Evolutionary conservation across 2,113 vertebrate genomes (phyloP).

Genomic region (Leucosticte australis): DNA sequence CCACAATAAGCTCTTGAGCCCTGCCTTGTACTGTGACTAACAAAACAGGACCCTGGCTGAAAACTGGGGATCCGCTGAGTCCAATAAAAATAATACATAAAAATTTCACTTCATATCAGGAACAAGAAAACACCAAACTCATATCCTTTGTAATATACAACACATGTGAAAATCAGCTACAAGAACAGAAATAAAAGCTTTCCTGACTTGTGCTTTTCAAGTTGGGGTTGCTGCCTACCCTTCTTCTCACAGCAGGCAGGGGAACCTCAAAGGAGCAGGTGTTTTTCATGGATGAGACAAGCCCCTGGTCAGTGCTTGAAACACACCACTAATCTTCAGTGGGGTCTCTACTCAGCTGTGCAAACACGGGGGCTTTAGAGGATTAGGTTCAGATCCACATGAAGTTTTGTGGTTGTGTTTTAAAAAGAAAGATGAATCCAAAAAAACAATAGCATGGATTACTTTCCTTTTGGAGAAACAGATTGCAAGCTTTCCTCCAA

Average conservation of each 20-base stretch:
- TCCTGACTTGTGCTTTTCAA: background rate
- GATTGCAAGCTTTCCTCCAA: background rate
- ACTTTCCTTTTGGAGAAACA: background rate
- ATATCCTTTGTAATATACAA: background rate
- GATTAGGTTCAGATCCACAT: conserved; percentile 44
- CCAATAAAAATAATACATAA: background rate
- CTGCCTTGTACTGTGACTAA: background rate
- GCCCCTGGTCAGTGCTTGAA: background rate
- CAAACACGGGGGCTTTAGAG: conserved; percentile 20
- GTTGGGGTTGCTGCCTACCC: background rate
- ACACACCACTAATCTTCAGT: conserved; percentile 6
- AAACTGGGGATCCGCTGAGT: background rate
- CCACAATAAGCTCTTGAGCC: background rate
- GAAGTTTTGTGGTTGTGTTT: background rate
- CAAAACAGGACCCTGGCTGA: background rate
- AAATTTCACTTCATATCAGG: background rate
- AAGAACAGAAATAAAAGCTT: background rate
- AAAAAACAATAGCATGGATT: conserved; percentile 35
- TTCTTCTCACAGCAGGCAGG: conserved; percentile 10
- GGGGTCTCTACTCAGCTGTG: conserved; percentile 48
- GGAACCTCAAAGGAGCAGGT: conserved; percentile 46
- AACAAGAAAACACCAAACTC: background rate
- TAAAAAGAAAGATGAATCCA: conserved; percentile 20
- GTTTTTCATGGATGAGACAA: background rate
- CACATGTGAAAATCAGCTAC: conserved; percentile 24